Evolutionary conservation across 2,888 invertebrate species (phyloP), one percentile per base, ranked within the genome.

Genomic region (Malachius bipustulatus): DNA sequence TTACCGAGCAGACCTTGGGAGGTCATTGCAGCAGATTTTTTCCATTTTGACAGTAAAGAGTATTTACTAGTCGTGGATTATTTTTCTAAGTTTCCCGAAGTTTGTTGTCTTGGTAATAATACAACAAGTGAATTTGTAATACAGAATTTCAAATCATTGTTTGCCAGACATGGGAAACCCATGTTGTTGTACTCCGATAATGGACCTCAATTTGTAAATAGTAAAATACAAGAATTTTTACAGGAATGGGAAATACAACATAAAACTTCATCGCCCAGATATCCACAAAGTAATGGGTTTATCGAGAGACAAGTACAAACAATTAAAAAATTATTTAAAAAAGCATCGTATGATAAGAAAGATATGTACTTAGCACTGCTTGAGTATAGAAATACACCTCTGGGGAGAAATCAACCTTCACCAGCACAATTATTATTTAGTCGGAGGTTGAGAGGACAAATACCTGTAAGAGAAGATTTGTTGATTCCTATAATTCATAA

Each of bases 301-400:
- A 19, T 29, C 4, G 34, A 34, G 16, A n/a, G n/a, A n/a, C n/a
- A n/a, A n/a, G n/a, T n/a, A n/a, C n/a, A n/a, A n/a, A n/a, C n/a
- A n/a, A n/a, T n/a, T n/a, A n/a, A n/a, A 34, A 27, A 6, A 34
- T 29, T 13, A 4, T 34, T 4, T 10, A 12, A 30, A 34, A 34
- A 29, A 34, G 37, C n/a, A 19, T 26, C 26, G 4, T 38, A 40
- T 4, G 42, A 45, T 28, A 35, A 34, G 30, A 39, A 30, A 29
- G 45, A 46, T 19, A 30, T 34, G 6, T 33, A 41, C 16, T 14
- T 45, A 36, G 41, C 39, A 4, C 26, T 47, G 11, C 36, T 46
- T n/a, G 36, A 46, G 13, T 38, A 40, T 1, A 33, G 42, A 15
- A 46, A 42, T 26, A 41, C 40, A 13, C 38, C 40, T n/a, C 32